Evolutionary conservation across 1,140 invertebrate species (phyloP).

Genomic region (Carposina sasakii): DNA sequence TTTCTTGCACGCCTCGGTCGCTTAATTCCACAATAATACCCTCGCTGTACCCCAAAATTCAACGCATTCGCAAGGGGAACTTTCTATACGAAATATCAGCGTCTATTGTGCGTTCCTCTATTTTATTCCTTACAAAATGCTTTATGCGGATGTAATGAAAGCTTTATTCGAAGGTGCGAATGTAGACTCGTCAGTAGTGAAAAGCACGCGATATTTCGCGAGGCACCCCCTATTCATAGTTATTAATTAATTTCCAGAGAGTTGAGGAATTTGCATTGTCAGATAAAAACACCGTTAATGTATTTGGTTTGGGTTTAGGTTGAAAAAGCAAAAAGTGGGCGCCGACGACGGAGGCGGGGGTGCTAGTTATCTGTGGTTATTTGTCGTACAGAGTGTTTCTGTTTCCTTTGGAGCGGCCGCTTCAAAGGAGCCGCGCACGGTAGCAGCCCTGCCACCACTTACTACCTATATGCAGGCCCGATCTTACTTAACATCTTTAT

Average conservation of each 20-base stretch:
- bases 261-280: neutral
- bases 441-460: conserved; percentile 45
- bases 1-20: conserved; percentile 57
- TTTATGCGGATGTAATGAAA: conserved; percentile 65
- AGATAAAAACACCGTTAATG: conserved; percentile 21
- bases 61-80: conserved; percentile 41
- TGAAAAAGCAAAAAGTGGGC: conserved; percentile 44
- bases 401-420: conserved; percentile 42
- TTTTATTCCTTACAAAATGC: conserved; percentile 55
- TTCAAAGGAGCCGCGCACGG: conserved; percentile 60
- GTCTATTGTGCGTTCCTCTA: conserved; percentile 51
- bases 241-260: too few relatives aligned
- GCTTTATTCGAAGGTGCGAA: conserved; percentile 65
- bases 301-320: conserved; percentile 44
- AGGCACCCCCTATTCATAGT: neutral
- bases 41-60: conserved; percentile 55
- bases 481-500: conserved; percentile 39
- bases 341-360: conserved; percentile 38
- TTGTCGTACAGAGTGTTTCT: conserved; percentile 64
- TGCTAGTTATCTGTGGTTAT: conserved; percentile 60
- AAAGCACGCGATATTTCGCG: conserved; percentile 40
- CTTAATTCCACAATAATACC: conserved; percentile 61
- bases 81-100: conserved; percentile 61
- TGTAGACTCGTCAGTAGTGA: conserved; percentile 40
- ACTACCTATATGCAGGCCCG: conserved; percentile 31